Evolutionary conservation across 2,888 invertebrate genomes (phyloP).

Genomic region (Aspidiotus destructor): DNA sequence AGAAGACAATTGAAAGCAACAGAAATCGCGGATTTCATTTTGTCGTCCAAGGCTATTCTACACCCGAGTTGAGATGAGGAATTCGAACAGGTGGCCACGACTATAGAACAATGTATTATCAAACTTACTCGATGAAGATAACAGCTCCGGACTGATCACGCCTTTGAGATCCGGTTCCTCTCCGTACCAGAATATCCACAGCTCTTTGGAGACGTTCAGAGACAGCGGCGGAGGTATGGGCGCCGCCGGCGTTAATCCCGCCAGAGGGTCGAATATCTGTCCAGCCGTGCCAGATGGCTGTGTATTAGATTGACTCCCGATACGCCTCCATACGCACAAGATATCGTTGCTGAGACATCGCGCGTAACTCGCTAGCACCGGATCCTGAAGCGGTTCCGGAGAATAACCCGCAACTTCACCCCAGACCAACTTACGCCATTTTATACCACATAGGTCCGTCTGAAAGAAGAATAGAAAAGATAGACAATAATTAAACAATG

Average conservation of each 20-base stretch:
- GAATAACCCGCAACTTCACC: conserved; percentile 51
- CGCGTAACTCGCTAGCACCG: conserved; percentile 80
- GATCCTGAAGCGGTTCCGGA: conserved; percentile 50
- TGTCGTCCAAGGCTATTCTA: too few species aligned
- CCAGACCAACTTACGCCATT: conserved; percentile 93
- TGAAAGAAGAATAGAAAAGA: conserved; percentile 47
- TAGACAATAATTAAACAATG: too few species aligned
- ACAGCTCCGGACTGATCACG: conserved; percentile 73
- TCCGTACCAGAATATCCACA: conserved; percentile 99
- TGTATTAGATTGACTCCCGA: conserved; percentile 50
- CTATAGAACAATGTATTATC: not conserved
- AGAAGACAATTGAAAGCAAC: too few species aligned
- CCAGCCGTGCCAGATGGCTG: conserved; percentile 38
- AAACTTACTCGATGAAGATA: conserved; percentile 44
- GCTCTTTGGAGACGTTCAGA: conserved; percentile 82
- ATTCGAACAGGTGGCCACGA: not conserved
- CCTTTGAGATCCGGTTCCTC: conserved; percentile 85
- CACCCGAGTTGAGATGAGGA: not conserved
- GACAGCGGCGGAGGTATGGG: conserved; percentile 57
- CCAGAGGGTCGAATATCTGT: conserved; percentile 38
- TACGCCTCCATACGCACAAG: conserved; percentile 95
- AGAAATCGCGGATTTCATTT: not conserved
- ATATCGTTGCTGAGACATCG: conserved; percentile 88
- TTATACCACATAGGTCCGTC: conserved; percentile 98
- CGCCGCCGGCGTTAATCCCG: conserved; percentile 48